Percentiles rank a stretch among this genome's conserved stretches.
Conservation (phyloP, 2,797 vertebrate genomes). For the Pseudochirops cupreus region DNA sequence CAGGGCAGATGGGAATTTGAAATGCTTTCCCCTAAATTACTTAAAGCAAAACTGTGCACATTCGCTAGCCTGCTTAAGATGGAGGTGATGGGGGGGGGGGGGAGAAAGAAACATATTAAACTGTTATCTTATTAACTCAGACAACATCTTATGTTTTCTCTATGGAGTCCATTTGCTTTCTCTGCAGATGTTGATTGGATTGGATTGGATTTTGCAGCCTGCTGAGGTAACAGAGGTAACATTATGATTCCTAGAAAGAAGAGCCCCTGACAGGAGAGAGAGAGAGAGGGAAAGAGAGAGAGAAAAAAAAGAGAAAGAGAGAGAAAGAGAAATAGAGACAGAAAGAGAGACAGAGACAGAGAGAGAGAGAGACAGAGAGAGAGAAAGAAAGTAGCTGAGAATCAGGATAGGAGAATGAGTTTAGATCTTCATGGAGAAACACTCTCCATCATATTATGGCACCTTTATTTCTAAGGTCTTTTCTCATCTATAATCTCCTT, state of each 20-base stretch:
- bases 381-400: background rate
- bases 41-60: constrained; percentile 73
- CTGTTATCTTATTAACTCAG: constrained; percentile 82
- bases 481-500: background rate
- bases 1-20: constrained; percentile 78
- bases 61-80: constrained; percentile 66
- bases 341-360: fast-evolving
- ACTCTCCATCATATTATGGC: background rate
- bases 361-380: background rate
- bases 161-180: constrained; percentile 66
- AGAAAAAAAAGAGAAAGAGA: fast-evolving
- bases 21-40: constrained; percentile 82
- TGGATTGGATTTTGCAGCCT: constrained; percentile 58
- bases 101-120: constrained; percentile 69
- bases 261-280: background rate
- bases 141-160: constrained; percentile 67
- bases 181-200: constrained; percentile 37
- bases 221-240: background rate
- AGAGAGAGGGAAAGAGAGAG: background rate
- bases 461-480: background rate
- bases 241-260: constrained; percentile 44
- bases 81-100: constrained; percentile 42
- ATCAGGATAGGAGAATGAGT: background rate
- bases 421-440: background rate
- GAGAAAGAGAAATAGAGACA: fast-evolving